Evolutionary conservation across 2,797 vertebrate species (phyloP), one percentile per base, ranked within the genome.

Genomic region (Ctenopoma kingsleyae): DNA sequence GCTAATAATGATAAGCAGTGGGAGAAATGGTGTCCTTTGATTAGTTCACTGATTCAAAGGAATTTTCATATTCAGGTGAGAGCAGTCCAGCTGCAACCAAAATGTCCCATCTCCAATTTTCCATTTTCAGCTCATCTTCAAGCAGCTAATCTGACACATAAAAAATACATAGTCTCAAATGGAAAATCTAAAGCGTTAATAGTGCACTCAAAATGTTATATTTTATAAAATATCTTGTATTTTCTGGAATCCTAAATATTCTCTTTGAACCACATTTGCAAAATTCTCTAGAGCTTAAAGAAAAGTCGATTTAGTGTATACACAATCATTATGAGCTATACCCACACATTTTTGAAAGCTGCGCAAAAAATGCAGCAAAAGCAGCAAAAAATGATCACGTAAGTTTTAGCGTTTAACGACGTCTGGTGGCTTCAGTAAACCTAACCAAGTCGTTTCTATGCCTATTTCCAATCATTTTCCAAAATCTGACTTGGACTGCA

Each of bases 131-230:
- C 40, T 25, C n/a, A 11, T 48, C 32, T 41, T 38, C 52, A 62
- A 52, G 0, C 16, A 4, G 19, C 20, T 46, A 9, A 51, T 59
- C 30, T 41, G 38, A 51, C 2, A 8, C 23, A 47, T 66, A 36
- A 70, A 50, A 74, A 49, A 57, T 48, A 10, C 16, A 76, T 51
- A 23, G 43, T 71, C 67, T 56, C 48, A 15, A 56, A 50, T 19
- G 23, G n/a, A 43, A 7, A 16, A 48, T 57, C n/a, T 63, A 27
- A 66, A 40, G 52, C 6, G 19, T 6, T 30, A 46, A 51, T 19
- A 46, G 23, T 44, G 36, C 11, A 46, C 38, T 25, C 17, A 54
- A 51, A 41, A 47, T 35, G 13, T 20, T 5, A 2, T 44, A 2
- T 17, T 71, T 46, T 22, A 7, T 23, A 1, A 38, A 36, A 46